Base-by-base conservation (phyloP, 2,113 vertebrate genomes). In the Castor canadensis region DNA sequence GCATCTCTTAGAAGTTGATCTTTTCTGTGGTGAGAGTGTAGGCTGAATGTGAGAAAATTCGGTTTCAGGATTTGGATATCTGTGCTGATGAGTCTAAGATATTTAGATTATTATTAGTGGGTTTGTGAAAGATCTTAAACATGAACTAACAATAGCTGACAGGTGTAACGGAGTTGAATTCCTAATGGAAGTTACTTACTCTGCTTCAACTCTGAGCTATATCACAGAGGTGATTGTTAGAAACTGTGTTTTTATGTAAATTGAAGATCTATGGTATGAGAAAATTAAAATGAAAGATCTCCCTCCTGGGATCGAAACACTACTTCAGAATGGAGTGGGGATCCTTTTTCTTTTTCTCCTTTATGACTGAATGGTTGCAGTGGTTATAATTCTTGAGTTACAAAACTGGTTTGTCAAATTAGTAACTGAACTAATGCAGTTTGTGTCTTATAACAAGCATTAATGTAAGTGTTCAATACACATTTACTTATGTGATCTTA, bases 231-330 rank as follows among this genome's bases (percentile, higher is more conserved):
- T 20, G 40, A 52, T 77, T 76, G 64, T 87, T 54, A 0, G 13
- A 89, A 93, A 69, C 19, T 30, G 26, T 64, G 47, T 86, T 75
- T 91, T 90, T 24, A 64, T n/a, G n/a, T 84, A 89, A 93, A n/a
- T n/a, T 16, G 45, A 82, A 73, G 52, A 73, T 40, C 35, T 84
- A 66, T 6, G 64, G 72, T 75, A 49, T 86, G 38, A 89, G 72
- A 71, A 89, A n/a, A n/a, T n/a, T n/a, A n/a, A 91, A 86, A 86
- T 8, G 43, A 89, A 88, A 28, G 40, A 26, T 32, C 40, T 45
- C 30, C 40, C 15, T 91, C 19, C 47, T 49, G 32, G 30, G 79
- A 77, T 26, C 66, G 58, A 72, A 85, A 26, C 8, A 45, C 30
- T 19, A 9, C 45, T 72, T 85, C 54, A 32, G 40, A 71, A 54